Base-by-base conservation (phyloP, 2,888 invertebrate species). In the Gisinianus flammeolus region DNA sequence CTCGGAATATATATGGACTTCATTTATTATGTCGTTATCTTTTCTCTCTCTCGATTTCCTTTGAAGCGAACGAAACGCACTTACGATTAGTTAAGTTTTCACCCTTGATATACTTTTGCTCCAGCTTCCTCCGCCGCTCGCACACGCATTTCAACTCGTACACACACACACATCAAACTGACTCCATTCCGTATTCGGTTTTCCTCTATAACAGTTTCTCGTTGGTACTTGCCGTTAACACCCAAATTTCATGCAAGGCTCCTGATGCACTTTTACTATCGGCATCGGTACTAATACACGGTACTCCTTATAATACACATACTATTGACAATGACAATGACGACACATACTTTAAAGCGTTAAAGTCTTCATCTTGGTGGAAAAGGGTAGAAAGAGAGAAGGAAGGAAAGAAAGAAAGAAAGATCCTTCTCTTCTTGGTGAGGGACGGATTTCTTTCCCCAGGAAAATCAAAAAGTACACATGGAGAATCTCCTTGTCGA, bases 31-130 rank as follows among this genome's bases (percentile, higher is more conserved):
- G 64, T 74, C 73, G 28, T 74, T 82, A 82, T 82, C 82, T 82
- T 74, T 72, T 77, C 79, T 82, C 81, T 82, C 82, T 81, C 81
- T 81, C 82, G 80, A 82, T 82, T 82, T 82, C 81, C 82, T 82
- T 79, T 26, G 12, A n/a, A 33, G 44, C 44, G 24, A 67, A 67
- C 67, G 1, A 67, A 28, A 30, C 31, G 4, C 44, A 16, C 44
- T 2, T 44, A 4, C 44, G 44, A 44, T 44, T 44, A 44, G 44
- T 44, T 44, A 44, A 44, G 44, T 44, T 44, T n/a, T 44, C 2
- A 44, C 44, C 44, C 44, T 44, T 44, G 44, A 44, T 44, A 44
- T 44, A 44, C 3, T 44, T 44, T 44, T 44, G 1, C 44, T 16
- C 44, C 19, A 6, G 6, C 19, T 19, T 44, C 44, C 44, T 35